phyloP scores from a whole-genome alignment of 1,140 invertebrate species.

The Lerema accius region DNA sequence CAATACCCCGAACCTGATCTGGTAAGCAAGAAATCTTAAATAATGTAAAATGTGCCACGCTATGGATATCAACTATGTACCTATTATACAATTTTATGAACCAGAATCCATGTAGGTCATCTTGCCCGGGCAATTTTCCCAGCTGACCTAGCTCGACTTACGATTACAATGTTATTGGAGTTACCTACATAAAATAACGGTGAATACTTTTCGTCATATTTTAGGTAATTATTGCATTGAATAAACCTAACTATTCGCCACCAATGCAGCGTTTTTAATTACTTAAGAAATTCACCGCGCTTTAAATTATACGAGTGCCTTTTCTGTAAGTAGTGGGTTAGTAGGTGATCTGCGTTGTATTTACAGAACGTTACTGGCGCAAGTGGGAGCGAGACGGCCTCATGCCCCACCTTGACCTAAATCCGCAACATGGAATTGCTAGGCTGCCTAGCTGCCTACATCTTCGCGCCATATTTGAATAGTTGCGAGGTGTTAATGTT shows the following conservation, averaged over 20 bases:
- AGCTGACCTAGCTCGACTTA: conserved; percentile 8
- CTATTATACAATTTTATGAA: not conserved
- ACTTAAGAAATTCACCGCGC: conserved; percentile 7
- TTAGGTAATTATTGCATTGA: conserved; percentile 3
- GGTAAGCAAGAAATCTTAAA: too few species aligned
- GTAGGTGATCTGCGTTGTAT: conserved; percentile 34
- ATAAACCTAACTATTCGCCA: not conserved
- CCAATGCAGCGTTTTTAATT: conserved; percentile 9
- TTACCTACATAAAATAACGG: not conserved
- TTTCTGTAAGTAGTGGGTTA: conserved; percentile 39
- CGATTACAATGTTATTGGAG: not conserved
- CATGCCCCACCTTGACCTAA: conserved; percentile 43
- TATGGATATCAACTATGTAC: too few species aligned
- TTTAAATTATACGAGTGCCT: conserved; percentile 18
- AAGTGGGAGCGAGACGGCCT: conserved; percentile 36
- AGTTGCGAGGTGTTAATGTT: too few species aligned
- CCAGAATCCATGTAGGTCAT: conserved; percentile 1
- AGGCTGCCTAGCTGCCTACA: conserved; percentile 30
- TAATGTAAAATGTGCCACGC: too few species aligned
- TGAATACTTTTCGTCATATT: not conserved
- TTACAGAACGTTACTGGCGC: conserved; percentile 37
- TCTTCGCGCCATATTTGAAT: conserved; percentile 42
- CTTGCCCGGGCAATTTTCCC: conserved; percentile 1
- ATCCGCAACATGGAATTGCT: conserved; percentile 29
- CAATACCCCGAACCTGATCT: too few species aligned